Evolutionary conservation across 2,113 vertebrate genomes (phyloP).

Genomic region (Pteruthius melanotis): DNA sequence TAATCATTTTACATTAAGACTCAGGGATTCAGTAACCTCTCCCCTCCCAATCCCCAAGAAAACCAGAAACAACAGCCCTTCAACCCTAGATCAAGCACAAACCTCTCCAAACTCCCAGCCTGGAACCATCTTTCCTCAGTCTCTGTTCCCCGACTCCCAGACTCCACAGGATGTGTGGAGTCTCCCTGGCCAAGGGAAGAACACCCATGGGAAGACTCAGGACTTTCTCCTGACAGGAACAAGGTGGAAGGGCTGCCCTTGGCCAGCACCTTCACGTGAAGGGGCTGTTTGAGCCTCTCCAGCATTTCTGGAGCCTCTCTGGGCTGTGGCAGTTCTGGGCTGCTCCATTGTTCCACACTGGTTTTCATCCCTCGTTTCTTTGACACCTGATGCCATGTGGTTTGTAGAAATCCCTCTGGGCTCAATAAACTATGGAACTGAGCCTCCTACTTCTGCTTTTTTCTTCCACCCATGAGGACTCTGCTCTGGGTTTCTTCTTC

Average conservation of each 20-base stretch:
- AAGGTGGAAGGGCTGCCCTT: background rate
- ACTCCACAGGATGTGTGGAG: background rate
- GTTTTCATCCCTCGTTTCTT: background rate
- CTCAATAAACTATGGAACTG: background rate
- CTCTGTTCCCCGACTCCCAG: background rate
- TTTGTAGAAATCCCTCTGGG: background rate
- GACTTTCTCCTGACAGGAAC: background rate
- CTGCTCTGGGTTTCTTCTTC: background rate
- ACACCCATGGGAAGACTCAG: background rate
- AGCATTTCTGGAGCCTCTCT: background rate
- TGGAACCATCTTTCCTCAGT: background rate
- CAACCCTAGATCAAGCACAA: background rate
- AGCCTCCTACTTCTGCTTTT: background rate
- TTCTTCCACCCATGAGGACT: background rate
- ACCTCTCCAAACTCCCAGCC: background rate
- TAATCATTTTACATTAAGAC: background rate
- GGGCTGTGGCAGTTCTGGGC: background rate
- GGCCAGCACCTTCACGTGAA: background rate
- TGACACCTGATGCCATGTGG: conserved; percentile 14
- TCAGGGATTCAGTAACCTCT: background rate
- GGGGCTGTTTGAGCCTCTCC: background rate
- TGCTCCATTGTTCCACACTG: background rate
- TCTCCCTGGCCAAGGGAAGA: background rate
- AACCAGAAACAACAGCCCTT: background rate
- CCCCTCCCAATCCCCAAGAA: background rate